Conservation (phyloP, 2,113 vertebrate species). For the Callospermophilus lateralis region DNA sequence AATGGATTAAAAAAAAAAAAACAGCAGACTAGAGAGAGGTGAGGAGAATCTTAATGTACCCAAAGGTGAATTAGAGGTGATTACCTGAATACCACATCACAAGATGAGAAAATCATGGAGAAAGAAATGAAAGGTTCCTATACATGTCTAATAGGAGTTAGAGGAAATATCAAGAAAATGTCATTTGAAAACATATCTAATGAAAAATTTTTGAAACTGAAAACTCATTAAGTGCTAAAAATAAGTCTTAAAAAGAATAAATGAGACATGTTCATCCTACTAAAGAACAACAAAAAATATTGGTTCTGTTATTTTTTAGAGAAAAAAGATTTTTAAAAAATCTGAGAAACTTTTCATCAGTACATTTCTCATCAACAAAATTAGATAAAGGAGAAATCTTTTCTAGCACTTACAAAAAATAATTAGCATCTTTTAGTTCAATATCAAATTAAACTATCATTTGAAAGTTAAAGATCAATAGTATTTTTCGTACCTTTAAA, state of each 20-base stretch:
- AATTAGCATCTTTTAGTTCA: neutral
- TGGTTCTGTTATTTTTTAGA: neutral
- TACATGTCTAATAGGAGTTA: neutral
- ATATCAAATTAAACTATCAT: neutral
- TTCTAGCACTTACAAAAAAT: neutral
- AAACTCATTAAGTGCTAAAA: neutral
- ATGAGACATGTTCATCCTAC: neutral
- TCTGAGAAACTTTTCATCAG: neutral
- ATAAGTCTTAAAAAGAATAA: neutral
- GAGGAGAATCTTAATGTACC: neutral
- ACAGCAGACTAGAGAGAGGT: neutral
- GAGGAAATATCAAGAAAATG: slow-evolving; percentile 5
- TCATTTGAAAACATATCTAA: neutral
- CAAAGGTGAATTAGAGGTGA: neutral
- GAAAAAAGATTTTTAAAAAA: neutral
- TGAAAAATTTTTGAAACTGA: neutral
- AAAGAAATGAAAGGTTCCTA: neutral
- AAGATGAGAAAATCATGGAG: neutral
- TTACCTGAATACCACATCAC: neutral
- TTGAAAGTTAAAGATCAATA: neutral
- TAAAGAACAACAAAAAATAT: neutral
- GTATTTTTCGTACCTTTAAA: neutral
- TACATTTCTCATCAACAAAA: neutral
- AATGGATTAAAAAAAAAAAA: neutral
- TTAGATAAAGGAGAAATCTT: neutral